A percentile compares a stretch with the other conserved stretches of the same genome.
These are phyloP conservation scores for Hippocampus guttulatus DNA, from an alignment of 2,113 vertebrate species.

Conservation along the genomic window DNA sequence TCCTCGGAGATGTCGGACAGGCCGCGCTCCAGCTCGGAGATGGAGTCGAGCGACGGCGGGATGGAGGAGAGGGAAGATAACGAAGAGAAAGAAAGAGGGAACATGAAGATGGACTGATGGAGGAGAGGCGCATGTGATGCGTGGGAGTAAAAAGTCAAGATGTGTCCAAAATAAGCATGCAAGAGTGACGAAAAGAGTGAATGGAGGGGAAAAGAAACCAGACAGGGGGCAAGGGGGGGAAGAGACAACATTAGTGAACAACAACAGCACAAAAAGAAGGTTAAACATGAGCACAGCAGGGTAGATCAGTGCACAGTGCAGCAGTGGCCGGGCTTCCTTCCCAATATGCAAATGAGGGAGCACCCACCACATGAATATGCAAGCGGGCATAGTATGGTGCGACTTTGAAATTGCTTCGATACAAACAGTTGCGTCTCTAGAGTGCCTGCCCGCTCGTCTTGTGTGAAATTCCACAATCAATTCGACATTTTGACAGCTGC, in stretches of 20 bases:
- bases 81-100: conserved; percentile 74
- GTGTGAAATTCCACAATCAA: too few relatives aligned
- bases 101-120: conserved; percentile 74
- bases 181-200: conserved; percentile 16
- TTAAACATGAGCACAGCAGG: conserved; percentile 52
- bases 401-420: too few relatives aligned
- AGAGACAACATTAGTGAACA: conserved; percentile 55
- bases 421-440: too few relatives aligned
- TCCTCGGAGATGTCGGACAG: conserved; percentile 91
- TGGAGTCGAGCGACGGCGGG: conserved; percentile 72
- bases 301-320: conserved; percentile 45
- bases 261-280: conserved; percentile 42
- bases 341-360: neutral
- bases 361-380: too few relatives aligned
- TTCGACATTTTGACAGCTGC: too few relatives aligned
- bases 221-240: conserved; percentile 18
- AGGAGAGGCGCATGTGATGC: conserved; percentile 15
- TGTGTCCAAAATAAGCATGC: conserved; percentile 35
- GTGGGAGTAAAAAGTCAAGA: conserved; percentile 15
- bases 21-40: conserved; percentile 81
- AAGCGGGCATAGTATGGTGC: too few relatives aligned
- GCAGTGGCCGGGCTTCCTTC: neutral
- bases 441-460: too few relatives aligned
- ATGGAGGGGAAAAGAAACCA: conserved; percentile 45
- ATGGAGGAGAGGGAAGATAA: conserved; percentile 72